Evolutionary conservation across 2,113 vertebrate genomes (phyloP).

Genomic region (Nycticorax nycticorax): DNA sequence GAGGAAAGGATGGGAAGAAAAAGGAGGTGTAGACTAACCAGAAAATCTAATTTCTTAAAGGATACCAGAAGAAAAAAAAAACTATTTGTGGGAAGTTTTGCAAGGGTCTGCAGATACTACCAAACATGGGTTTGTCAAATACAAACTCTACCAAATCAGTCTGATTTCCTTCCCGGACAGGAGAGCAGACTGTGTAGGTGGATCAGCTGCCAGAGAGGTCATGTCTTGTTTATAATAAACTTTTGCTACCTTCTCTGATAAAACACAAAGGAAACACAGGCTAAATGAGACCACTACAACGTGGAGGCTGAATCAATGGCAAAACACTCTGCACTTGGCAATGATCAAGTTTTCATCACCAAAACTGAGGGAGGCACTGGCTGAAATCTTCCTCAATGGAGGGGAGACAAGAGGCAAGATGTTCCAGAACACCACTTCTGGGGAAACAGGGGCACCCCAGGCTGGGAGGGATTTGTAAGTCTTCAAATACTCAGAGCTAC

Average conservation of each 20-base stretch:
- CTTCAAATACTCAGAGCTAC: background rate
- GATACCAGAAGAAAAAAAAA: background rate
- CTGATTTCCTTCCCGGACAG: background rate
- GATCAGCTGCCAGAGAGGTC: background rate
- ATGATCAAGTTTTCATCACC: background rate
- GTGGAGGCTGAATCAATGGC: background rate
- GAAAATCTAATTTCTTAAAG: background rate
- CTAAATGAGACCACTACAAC: background rate
- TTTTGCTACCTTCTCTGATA: background rate
- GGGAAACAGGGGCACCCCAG: background rate
- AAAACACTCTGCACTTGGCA: background rate
- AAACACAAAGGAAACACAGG: background rate
- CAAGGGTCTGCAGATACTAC: background rate
- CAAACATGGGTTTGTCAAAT: background rate
- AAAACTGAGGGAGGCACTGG: background rate
- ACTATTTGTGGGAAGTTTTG: background rate
- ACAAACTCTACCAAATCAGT: background rate
- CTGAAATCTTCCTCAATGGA: background rate
- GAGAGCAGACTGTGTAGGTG: background rate
- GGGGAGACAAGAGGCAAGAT: background rate
- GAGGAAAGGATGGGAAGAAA: background rate
- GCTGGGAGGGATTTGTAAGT: background rate
- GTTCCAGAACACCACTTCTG: background rate
- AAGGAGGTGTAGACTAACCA: background rate
- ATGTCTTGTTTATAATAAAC: background rate